Base-by-base conservation (phyloP, 2,797 vertebrate genomes). In the Periophthalmus magnuspinnatus region DNA sequence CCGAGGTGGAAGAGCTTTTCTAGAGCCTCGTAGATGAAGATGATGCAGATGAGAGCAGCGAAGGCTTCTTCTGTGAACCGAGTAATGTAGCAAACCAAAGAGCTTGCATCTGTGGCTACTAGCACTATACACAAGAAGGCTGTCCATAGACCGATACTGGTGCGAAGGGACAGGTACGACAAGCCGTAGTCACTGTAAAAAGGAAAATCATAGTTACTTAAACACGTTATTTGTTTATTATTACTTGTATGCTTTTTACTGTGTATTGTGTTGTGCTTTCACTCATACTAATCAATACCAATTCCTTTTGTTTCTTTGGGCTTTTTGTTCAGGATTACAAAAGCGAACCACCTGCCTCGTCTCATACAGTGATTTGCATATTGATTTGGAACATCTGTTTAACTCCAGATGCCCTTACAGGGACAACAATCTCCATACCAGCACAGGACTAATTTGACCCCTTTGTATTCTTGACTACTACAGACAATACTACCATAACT, bases 31-130 rank as follows among this genome's bases (percentile, higher is more conserved):
- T 98, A 98, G 88, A 98, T 98, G 90, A 98, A 98, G 91, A 98
- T 98, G 88, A 98, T 95, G 90, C 97, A 98, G 93, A 98, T 98
- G 70, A 98, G 96, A 0, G 97, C 94, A 3, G 97, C 97, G 48
- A 98, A 98, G 69, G 97, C 96, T 83, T 98, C 97, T 82, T 98
- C 97, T 19, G 97, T 98, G 87, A 98, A 98, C 22, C 97, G 94
- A 52, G 97, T 98, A 87, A 98, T 98, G 67, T 98, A 98, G 90
- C 97, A 98, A 73, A 98, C 97, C 21, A 98, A 92, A 70, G 96
- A 96, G 92, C 97, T 98, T 3, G 97, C 96, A 76, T 98, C 97
- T 28, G 97, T 97, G 75, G 97, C 97, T 70, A 98, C 97, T 87
- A 98, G 92, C 66, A 96, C 71, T 54, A 98, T 70, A 84, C 97